Conservation (phyloP, 2,888 invertebrate genomes). For the Pheosia tremula region DNA sequence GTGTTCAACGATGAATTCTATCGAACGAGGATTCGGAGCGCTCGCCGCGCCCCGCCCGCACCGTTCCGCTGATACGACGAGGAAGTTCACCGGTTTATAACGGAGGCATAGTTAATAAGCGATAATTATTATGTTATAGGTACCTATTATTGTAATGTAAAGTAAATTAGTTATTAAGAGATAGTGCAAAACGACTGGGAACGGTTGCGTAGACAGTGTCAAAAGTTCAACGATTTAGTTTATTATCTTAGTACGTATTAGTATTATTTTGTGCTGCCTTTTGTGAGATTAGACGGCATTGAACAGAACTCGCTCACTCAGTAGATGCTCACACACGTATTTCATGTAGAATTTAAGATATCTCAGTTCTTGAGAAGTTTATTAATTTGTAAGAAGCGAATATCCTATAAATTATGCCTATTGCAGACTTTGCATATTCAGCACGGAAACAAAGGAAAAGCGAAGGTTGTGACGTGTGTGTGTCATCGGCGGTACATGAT, state of each 20-base stretch:
- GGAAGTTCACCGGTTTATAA: constrained; percentile 62
- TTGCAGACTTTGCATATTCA: constrained; percentile 31
- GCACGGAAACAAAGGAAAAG: constrained; percentile 41
- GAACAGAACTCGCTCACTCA: constrained; percentile 19
- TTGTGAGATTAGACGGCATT: constrained; percentile 44
- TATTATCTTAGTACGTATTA: constrained; percentile 27
- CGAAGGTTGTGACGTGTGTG: constrained; percentile 39
- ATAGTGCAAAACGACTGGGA: constrained; percentile 83
- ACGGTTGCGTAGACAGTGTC: constrained; percentile 67
- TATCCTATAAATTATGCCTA: constrained; percentile 29
- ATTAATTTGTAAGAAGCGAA: constrained; percentile 13
- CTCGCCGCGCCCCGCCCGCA: constrained; percentile 50
- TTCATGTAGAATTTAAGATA: neutral
- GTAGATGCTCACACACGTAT: neutral
- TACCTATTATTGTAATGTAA: constrained; percentile 72
- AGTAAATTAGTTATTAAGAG: constrained; percentile 70
- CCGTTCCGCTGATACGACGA: constrained; percentile 51
- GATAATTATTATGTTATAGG: constrained; percentile 69
- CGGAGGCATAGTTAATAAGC: constrained; percentile 73
- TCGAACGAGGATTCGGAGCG: constrained; percentile 67
- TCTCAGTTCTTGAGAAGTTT: constrained; percentile 3
- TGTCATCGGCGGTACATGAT: constrained; percentile 44
- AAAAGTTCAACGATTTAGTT: constrained; percentile 46
- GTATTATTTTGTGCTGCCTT: constrained; percentile 49
- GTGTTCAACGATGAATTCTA: constrained; percentile 75